Conservation (phyloP, 2,797 vertebrate genomes). For the Phyllotis vaccarum region DNA sequence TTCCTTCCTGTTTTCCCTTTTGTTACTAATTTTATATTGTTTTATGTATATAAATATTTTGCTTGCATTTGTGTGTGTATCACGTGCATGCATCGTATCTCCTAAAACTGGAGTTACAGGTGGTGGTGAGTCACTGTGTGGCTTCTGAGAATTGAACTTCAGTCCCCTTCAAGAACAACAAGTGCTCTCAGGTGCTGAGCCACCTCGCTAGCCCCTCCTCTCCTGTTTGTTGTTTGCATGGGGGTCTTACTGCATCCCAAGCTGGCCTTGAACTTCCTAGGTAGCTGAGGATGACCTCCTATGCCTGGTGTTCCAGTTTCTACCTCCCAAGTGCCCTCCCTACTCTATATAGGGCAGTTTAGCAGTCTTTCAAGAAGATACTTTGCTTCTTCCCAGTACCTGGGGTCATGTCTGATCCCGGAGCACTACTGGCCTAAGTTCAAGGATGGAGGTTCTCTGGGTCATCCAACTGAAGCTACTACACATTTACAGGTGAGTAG, state of each 20-base stretch:
- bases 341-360: not conserved
- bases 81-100: not conserved
- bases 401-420: not conserved
- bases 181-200: not conserved
- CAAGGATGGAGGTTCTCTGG: slow-evolving; percentile 2
- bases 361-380: not conserved
- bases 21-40: not conserved
- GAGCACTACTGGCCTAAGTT: not conserved
- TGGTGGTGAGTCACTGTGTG: not conserved
- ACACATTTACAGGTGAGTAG: not conserved
- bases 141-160: not conserved
- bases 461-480: not conserved
- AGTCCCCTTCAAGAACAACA: not conserved
- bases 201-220: not conserved
- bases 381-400: not conserved
- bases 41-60: not conserved
- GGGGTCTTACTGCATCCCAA: not conserved
- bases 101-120: not conserved
- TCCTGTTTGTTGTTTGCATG: not conserved
- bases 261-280: not conserved
- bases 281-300: not conserved
- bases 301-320: no score
- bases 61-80: not conserved
- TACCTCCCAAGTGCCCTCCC: not conserved
- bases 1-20: not conserved